These are phyloP conservation scores for Alectura lathami DNA, from an alignment of 2,113 vertebrate species.

Conservation along the genomic window DNA sequence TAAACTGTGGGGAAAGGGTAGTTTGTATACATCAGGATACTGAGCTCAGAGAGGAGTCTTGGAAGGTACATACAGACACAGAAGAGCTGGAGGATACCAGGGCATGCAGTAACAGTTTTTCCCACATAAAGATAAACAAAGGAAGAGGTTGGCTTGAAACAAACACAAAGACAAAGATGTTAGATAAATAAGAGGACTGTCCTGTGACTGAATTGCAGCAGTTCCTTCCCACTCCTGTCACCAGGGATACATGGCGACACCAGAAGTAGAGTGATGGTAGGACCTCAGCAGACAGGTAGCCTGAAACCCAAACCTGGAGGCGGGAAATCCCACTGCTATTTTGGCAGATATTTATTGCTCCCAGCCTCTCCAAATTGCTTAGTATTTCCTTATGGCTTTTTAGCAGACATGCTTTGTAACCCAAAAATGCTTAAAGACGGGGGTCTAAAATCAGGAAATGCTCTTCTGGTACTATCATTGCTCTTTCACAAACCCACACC, in stretches of 20 bases:
- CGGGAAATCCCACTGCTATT: neutral
- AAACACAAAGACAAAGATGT: neutral
- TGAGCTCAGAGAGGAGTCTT: neutral
- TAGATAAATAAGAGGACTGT: neutral
- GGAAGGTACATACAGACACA: too few relatives aligned
- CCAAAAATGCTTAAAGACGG: rapidly evolving
- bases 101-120: neutral
- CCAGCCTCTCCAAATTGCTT: neutral
- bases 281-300: neutral
- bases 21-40: neutral
- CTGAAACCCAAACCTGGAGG: neutral
- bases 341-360: neutral
- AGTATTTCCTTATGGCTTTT: neutral
- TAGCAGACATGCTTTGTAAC: neutral
- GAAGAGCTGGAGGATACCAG: neutral
- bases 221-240: neutral
- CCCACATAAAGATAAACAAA: neutral
- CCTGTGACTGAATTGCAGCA: neutral
- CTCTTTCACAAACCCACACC: neutral
- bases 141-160: neutral
- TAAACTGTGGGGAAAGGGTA: neutral
- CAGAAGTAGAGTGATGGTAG: neutral
- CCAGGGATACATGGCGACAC: neutral
- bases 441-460: neutral
- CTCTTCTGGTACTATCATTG: neutral